Conservation (phyloP, 2,113 vertebrate genomes). For the Pachycephala philippinensis region DNA sequence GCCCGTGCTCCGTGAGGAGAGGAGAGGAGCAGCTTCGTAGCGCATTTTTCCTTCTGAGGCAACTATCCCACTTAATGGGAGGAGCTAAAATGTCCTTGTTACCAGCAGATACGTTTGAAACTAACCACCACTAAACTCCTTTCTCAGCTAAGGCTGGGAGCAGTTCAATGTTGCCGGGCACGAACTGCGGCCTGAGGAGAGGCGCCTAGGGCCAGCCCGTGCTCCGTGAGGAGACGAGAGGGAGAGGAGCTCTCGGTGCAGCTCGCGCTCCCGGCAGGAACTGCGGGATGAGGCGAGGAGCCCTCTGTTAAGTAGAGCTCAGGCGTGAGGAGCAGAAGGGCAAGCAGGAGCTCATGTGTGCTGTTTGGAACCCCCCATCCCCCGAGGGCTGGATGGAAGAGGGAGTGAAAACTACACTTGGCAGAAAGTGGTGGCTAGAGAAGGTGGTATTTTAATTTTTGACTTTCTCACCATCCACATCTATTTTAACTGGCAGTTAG, state of each 20-base stretch:
- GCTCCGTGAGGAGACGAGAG: not conserved
- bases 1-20: not conserved
- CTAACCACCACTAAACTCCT: not conserved
- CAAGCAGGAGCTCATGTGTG: no score
- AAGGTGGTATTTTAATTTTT: not conserved
- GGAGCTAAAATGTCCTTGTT: not conserved
- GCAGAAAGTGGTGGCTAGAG: not conserved
- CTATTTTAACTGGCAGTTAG: not conserved
- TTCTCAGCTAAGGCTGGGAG: not conserved
- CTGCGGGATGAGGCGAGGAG: not conserved
- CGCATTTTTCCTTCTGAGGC: not conserved
- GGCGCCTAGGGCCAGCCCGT: no score
- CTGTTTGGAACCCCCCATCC: rapidly evolving
- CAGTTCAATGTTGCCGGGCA: no score
- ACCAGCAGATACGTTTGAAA: not conserved
- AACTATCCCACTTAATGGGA: not conserved
- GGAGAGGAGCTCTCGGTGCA: no score
- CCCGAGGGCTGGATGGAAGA: not conserved
- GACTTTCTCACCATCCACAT: not conserved
- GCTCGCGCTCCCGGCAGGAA: no score
- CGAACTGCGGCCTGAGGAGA: rapidly evolving
- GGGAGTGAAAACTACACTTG: not conserved
- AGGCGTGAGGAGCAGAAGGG: not conserved
- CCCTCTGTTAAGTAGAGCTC: not conserved
- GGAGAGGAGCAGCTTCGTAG: not conserved